Evolutionary conservation across 2,113 vertebrate genomes (phyloP), one percentile per base, ranked within the genome.

Genomic region (Gymnocephalus cernua): DNA sequence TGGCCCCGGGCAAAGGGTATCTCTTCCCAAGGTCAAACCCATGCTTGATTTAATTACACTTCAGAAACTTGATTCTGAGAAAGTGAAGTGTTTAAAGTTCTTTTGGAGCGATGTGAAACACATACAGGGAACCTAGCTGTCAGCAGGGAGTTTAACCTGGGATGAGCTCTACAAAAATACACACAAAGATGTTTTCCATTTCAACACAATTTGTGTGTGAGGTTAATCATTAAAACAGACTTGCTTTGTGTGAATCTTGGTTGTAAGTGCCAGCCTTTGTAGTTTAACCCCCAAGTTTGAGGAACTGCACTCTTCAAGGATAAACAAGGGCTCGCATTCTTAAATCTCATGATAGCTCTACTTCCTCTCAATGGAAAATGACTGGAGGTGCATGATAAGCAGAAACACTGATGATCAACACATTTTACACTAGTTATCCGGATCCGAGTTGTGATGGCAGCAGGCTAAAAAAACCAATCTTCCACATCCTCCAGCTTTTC

Each of bases 31-130:
- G 58, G 72, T 79, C 47, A 44, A 57, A 35, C 63, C 25, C 50
- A 16, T 15, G 38, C 57, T 72, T 32, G 58, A 82, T 50, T 62
- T 56, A 27, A 74, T 74, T 32, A 23, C 9, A 56, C 61, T 65
- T 50, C 47, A 48, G 69, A 38, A 67, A 83, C 18, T 2, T 59
- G 47, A 85, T 56, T 48, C 63, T 53, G 77, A 85, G 65, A 82
- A 70, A 57, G 41, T 86, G 3, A 71, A 70, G 74, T 90, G 86
- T 93, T 93, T 93, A 84, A 80, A 86, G 87, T 89, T 85, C 81
- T 87, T 85, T 89, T 65, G 41, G 68, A 82, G 48, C n/a, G 66
- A 74, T 35, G 83, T 71, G 70, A 84, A 82, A 82, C 35, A 83
- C 85, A 85, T 23, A 86, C 59, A 35, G 23, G 41, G 45, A 74